Base-by-base conservation (phyloP, 2,888 invertebrate genomes). In the Coelinius sp. region DNA sequence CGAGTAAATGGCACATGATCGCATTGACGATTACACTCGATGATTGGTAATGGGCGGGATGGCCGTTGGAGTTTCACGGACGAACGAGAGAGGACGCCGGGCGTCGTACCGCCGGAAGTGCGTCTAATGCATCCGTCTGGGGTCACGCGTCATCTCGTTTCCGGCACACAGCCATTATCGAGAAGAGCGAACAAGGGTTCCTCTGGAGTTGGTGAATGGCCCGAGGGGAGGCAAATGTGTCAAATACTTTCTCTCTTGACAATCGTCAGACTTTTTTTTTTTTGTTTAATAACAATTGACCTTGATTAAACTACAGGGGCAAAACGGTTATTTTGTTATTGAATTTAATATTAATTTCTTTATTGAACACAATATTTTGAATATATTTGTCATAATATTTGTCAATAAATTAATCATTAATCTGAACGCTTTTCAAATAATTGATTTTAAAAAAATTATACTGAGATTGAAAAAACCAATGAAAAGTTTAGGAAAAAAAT, bases 91-190 rank as follows among this genome's bases (percentile, higher is more conserved):
- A 49, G 70, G 68, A 75, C 74, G 75, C 68, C 69, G 73, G 75
- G 74, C 85, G 85, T 86, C 85, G 84, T 77, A 80, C 84, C 78
- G 78, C 90, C 90, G 90, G 90, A 90, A 90, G 90, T 90, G 89
- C 90, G 90, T 90, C 90, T 90, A 90, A 90, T 90, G 90, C 90
- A 90, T 90, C 90, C 90, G 90, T 86, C 86, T 86, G 83, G 86
- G 87, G 86, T 86, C 86, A 85, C 86, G 85, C 85, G 86, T 84
- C 86, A 84, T 84, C 84, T 80, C 83, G 82, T 83, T 87, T 86
- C 87, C 87, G 85, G 83, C 79, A 80, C 25, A 63, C 80, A 79
- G 82, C 85, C 86, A 86, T 86, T 86, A 86, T 81, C 82, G 63
- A 52, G 27, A 41, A 41, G 41, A 63, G 41, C 56, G 49, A 49